A percentile compares a stretch with the other conserved stretches of the same genome.
Conservation (phyloP, 2,888 invertebrate species). For the Muschampia plurimacula region DNA sequence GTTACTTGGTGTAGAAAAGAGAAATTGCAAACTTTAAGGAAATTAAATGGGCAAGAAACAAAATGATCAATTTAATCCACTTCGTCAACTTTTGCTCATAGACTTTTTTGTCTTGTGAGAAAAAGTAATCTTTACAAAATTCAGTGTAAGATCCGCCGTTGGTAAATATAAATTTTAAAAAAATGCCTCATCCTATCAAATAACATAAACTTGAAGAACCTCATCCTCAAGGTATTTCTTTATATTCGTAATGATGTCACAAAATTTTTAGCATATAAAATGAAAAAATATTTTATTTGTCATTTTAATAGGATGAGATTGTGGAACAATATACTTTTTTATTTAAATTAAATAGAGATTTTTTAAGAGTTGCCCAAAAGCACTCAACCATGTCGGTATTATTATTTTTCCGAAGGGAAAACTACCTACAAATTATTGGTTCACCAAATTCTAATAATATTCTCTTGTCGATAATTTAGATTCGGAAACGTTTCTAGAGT, state of each 20-base stretch:
- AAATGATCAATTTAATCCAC: conserved; percentile 53
- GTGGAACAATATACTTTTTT: no score
- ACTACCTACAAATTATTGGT: conserved; percentile 2
- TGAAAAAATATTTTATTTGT: neutral
- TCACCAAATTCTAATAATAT: conserved; percentile 9
- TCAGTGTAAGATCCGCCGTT: conserved; percentile 15
- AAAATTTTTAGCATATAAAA: neutral
- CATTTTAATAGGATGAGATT: no score
- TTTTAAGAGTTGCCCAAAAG: no score
- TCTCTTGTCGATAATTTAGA: conserved; percentile 9
- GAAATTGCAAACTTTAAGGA: conserved; percentile 30
- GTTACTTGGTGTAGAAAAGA: neutral
- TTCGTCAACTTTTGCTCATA: conserved; percentile 43
- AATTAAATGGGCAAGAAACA: conserved; percentile 57
- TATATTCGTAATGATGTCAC: neutral
- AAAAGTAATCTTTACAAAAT: conserved; percentile 12
- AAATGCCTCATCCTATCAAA: neutral
- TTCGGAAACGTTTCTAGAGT: neutral
- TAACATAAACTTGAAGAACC: neutral
- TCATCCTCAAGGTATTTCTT: neutral
- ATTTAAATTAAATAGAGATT: no score
- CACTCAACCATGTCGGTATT: neutral
- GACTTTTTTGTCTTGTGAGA: conserved; percentile 46
- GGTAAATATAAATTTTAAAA: neutral
- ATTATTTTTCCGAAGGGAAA: neutral